Base-by-base conservation (phyloP, 1,140 invertebrate species). In the Spodoptera frugiperda region DNA sequence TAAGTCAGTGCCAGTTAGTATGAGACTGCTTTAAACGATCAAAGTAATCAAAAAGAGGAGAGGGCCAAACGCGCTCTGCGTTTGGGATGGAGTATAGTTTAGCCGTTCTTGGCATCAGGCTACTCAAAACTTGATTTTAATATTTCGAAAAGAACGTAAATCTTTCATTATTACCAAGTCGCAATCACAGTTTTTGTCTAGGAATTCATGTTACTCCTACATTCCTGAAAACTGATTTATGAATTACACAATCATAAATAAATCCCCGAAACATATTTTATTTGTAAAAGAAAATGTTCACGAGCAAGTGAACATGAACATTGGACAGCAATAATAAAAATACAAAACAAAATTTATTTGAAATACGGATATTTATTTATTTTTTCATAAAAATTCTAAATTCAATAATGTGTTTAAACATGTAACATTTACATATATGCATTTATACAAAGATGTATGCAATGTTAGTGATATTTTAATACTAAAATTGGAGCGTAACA, bases 371-470 rank as follows among this genome's bases (percentile, higher is more conserved):
- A 94, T 94, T 94, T 94, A 92, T 91, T 92, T 91, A 90, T 92
- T 92, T 92, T 94, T 94, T 93, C 92, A 94, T 94, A 94, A 92
- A 94, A 94, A 94, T 93, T 94, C 92, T 94, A 94, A 94, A 93
- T 92, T 94, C 92, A 94, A 92, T 94, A 93, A 94, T 94, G 92
- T 92, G 91, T 94, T 93, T 93, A 94, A 93, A 94, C 92, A 94
- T 94, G 91, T 94, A 94, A 94, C 91, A 94, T 93, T 92, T 94
- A 94, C 92, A 94, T 94, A 94, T 92, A 93, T 94, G 91, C 91
- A 92, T 93, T 93, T 94, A 92, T 93, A 94, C 92, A 94, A 93
- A 92, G 91, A 94, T 91, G 93, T 90, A 94, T 94, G 91, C 91
- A 93, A 92, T 93, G 92, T 93, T 88, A 91, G 91, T 93, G 91